Evolutionary conservation across 1,140 invertebrate genomes (phyloP).

Genomic region (Trialeurodes vaporariorum): DNA sequence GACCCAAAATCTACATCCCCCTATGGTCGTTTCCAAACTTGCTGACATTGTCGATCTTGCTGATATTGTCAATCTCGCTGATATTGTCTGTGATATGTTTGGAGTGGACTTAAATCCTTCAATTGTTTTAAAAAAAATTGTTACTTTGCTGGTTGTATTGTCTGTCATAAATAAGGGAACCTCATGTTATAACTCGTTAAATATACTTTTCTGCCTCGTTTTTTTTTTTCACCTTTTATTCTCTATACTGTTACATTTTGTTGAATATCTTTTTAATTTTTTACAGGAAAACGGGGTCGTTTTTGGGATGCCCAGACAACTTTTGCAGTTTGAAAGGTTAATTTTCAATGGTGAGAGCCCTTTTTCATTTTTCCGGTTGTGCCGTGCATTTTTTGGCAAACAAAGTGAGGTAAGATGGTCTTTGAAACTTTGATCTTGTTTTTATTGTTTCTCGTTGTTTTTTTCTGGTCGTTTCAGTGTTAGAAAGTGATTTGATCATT

Average conservation of each 20-base stretch:
- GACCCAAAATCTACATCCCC: too few species aligned
- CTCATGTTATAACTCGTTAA: background rate
- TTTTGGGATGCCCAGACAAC: slow-evolving; percentile 4
- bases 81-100: background rate
- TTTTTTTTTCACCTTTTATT: too few species aligned
- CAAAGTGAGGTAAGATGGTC: background rate
- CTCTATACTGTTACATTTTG: too few species aligned
- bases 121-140: background rate
- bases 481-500: background rate
- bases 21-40: too few species aligned
- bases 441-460: too few species aligned
- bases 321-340: slow-evolving; percentile 11
- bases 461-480: background rate
- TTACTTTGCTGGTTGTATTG: background rate
- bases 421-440: too few species aligned
- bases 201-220: background rate
- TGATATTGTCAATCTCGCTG: background rate
- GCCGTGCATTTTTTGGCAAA: slow-evolving; percentile 14
- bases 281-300: slow-evolving; percentile 5
- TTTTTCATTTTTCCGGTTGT: slow-evolving; percentile 16
- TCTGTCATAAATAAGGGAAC: background rate
- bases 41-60: too few species aligned
- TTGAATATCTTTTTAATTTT: too few species aligned
- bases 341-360: slow-evolving; percentile 13
- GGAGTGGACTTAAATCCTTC: background rate